Base-by-base conservation (phyloP, 2,113 vertebrate species). In the Nymphicus hollandicus region DNA sequence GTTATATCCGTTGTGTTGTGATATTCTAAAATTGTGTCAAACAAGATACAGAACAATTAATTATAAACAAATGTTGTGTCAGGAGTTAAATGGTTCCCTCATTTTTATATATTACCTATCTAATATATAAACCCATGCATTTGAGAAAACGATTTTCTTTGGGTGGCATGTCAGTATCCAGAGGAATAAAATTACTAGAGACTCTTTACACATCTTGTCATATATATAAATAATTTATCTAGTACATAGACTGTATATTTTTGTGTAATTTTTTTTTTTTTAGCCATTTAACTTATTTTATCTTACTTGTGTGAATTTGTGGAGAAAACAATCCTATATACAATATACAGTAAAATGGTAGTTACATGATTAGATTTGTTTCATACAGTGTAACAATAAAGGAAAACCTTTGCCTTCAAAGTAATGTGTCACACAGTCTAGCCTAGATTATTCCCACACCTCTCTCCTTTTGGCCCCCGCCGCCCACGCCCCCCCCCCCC, bases 331-430 rank as follows among this genome's bases (percentile, higher is more conserved):
- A 93, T 87, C 93, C 91, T 95, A 96, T 97, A 96, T 97, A 94
- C 86, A 81, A 72, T 95, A 97, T 93, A 84, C 63, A 69, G 93
- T 97, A 96, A 85, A 95, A 94, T 95, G 69, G 79, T 95, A 96
- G 91, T 92, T 95, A 97, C 95, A 91, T 92, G 69, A 96, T 94
- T 95, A 97, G 93, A 94, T 68, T 96, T 97, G 94, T 92, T 97
- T 95, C 89, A 96, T 97, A 49, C 79, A 33, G 82, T 96, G 93
- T 97, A 96, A 97, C 81, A 95, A 76, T 92, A 96, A 94, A 95
- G 84, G 58, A 95, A 93, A 97, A 91, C 87, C 89, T 98, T 97
- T 98, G 96, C 94, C 96, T 98, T 95, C 95, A 96, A 95, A 89
- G 58, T 53, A 79, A 72, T 50, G 97, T 97, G 94, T 96, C 95